Conservation (phyloP, 2,888 invertebrate genomes). For the Drosophila atripex region DNA sequence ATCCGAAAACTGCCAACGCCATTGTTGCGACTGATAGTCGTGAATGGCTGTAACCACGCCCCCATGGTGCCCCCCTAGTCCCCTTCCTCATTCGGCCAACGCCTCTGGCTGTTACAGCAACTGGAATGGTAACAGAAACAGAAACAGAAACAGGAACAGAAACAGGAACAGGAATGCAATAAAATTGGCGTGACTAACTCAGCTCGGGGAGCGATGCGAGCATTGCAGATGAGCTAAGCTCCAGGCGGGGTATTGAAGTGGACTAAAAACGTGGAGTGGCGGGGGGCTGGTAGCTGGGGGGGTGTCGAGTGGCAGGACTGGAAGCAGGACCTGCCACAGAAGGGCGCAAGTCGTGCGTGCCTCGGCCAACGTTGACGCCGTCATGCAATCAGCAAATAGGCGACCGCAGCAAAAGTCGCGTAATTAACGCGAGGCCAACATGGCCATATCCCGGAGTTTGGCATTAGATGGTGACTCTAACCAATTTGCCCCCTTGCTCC, state of each 20-base stretch:
- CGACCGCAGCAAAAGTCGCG: conserved; percentile 78
- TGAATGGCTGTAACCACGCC: conserved; percentile 36
- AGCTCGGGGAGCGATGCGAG: conserved; percentile 33
- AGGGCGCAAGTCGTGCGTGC: conserved; percentile 65
- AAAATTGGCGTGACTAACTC: conserved; percentile 75
- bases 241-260: conserved; percentile 5
- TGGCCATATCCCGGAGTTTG: conserved; percentile 20
- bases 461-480: conserved; percentile 4
- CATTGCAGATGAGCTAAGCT: conserved; percentile 43
- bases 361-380: conserved; percentile 43
- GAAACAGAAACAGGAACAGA: too few species aligned
- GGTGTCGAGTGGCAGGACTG: background rate
- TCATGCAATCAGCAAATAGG: conserved; percentile 74
- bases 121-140: conserved; percentile 5
- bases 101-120: conserved; percentile 2
- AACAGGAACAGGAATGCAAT: conserved; percentile 71
- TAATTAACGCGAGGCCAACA: conserved; percentile 68
- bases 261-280: too few species aligned
- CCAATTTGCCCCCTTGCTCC: background rate
- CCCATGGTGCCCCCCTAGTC: background rate
- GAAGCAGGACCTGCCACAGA: conserved; percentile 17
- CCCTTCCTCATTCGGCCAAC: conserved; percentile 4
- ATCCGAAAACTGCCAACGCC: conserved; percentile 68
- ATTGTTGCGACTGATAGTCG: conserved; percentile 73
- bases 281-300: background rate